phyloP scores from a whole-genome alignment of 2,797 vertebrate genomes.

The Rhinella marina region DNA sequence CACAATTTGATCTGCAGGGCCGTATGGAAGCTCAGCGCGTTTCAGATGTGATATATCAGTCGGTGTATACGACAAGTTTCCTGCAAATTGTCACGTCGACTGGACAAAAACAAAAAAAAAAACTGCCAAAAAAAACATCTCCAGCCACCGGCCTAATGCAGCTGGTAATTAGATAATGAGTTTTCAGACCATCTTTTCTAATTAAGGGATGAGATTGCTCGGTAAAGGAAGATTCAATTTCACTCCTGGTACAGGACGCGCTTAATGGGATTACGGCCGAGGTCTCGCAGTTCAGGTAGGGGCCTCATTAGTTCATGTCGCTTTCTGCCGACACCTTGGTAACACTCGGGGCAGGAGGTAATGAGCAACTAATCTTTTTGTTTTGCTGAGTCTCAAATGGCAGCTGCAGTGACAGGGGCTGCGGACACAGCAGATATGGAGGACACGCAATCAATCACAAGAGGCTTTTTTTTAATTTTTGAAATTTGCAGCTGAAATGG shows the following conservation, averaged over 20 bases:
- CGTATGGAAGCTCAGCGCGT: neutral
- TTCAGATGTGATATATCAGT: neutral
- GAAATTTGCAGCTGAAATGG: neutral
- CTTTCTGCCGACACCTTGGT: neutral
- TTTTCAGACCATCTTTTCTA: slow-evolving; percentile 49
- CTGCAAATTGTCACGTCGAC: slow-evolving; percentile 37
- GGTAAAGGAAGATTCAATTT: slow-evolving; percentile 53
- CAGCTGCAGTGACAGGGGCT: neutral
- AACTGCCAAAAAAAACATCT: neutral
- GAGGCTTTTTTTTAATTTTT: neutral
- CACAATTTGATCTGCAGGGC: neutral
- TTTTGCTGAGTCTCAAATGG: slow-evolving; percentile 8
- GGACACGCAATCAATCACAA: neutral
- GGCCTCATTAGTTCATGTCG: slow-evolving; percentile 32
- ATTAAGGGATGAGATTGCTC: slow-evolving; percentile 50
- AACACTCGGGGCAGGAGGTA: neutral
- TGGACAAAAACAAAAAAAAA: neutral
- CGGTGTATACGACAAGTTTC: slow-evolving; percentile 26
- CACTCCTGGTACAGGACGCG: slow-evolving; percentile 10
- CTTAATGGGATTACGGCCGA: slow-evolving; percentile 45
- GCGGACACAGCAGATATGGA: neutral
- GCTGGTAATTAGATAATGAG: slow-evolving; percentile 45
- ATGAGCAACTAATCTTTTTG: neutral
- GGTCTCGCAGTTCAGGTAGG: slow-evolving; percentile 34
- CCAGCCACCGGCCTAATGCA: slow-evolving; percentile 14